A percentile compares a stretch with the other conserved stretches of the same genome.
phyloP scores from a whole-genome alignment of 2,113 vertebrate species.

The Tragulus kanchil region DNA sequence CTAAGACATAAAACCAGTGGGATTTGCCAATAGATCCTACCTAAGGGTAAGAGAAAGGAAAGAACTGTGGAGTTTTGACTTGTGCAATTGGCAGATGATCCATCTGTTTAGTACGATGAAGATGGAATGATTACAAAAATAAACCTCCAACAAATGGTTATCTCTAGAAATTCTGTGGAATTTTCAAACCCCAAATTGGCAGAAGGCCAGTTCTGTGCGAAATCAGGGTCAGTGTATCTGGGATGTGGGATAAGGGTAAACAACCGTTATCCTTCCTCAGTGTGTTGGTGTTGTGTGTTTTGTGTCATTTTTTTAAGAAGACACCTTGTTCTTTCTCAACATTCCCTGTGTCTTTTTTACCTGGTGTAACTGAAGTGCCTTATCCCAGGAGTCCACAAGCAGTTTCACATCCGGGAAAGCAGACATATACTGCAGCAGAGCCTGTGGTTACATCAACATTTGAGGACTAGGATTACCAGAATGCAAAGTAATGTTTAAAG shows the following conservation, averaged over 20 bases:
- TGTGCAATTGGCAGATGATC: accelerated
- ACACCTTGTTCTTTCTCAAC: accelerated
- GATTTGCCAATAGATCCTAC: too few species aligned
- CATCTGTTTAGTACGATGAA: too few species aligned
- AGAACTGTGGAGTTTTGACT: not conserved
- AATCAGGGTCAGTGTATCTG: not conserved
- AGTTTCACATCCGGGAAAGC: not conserved
- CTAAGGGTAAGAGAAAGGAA: not conserved
- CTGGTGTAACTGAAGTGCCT: not conserved
- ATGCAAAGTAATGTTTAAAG: not conserved
- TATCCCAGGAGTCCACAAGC: accelerated
- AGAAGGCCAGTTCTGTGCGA: not conserved
- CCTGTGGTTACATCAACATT: not conserved
- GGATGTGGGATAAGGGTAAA: not conserved
- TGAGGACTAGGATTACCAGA: not conserved
- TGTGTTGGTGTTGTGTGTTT: accelerated
- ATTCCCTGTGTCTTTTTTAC: not conserved
- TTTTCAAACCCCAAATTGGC: accelerated
- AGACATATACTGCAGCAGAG: not conserved
- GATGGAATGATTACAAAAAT: not conserved
- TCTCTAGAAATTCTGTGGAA: not conserved
- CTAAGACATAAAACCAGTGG: not conserved
- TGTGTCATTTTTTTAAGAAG: not conserved
- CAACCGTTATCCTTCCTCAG: accelerated
- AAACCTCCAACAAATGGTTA: not conserved